phyloP scores from a whole-genome alignment of 1,140 invertebrate species.

The Gryllus bimaculatus region DNA sequence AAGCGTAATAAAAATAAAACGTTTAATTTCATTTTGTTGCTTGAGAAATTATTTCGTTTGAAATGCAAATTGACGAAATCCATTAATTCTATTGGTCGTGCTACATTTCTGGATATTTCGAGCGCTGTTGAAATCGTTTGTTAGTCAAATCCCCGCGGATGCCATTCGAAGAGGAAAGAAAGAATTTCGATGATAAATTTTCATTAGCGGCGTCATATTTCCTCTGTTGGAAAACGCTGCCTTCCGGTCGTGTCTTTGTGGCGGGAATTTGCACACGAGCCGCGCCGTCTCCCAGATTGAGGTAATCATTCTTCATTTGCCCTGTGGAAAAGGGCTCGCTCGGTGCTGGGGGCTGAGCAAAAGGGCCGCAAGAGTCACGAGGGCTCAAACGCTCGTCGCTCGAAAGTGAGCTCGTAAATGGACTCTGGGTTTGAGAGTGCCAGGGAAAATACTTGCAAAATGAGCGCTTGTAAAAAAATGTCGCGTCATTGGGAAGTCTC shows the following conservation, averaged over 20 bases:
- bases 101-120: background rate
- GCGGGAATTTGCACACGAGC: background rate
- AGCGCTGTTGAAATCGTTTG: background rate
- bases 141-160: background rate
- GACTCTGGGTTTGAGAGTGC: too few species aligned
- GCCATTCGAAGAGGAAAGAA: background rate
- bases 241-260: background rate
- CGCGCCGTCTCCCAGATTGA: background rate
- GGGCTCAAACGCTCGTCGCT: too few species aligned
- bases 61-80: background rate
- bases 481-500: too few species aligned
- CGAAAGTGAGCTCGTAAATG: too few species aligned
- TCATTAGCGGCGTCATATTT: background rate
- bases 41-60: background rate
- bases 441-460: too few species aligned
- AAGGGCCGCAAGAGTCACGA: too few species aligned
- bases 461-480: too few species aligned
- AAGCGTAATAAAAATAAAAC: too few species aligned
- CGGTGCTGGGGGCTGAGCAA: too few species aligned
- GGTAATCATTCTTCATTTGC: constrained; percentile 1
- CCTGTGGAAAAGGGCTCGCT: background rate
- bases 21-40: too few species aligned
- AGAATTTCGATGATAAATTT: constrained; percentile 1
- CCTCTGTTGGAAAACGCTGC: background rate
- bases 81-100: background rate